A percentile compares a stretch with the other conserved stretches of the same genome.
These are phyloP conservation scores for Drosophila setifemur DNA, from an alignment of 1,140 invertebrate species.

Conservation along the genomic window DNA sequence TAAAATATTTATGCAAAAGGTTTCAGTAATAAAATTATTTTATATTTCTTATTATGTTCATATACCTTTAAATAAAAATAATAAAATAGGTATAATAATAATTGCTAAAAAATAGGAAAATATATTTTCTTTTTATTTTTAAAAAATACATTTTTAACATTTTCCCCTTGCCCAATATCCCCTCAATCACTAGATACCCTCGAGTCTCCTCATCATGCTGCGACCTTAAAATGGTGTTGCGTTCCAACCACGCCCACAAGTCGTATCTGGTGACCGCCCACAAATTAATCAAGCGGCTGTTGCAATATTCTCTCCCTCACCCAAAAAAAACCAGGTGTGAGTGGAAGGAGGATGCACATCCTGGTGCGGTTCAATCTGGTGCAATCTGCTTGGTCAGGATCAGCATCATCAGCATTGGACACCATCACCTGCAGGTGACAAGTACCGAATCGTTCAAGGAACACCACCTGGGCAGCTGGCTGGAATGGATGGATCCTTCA, in stretches of 20 bases:
- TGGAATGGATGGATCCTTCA: constrained; percentile 5
- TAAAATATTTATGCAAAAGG: no score
- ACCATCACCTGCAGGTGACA: constrained; percentile 49
- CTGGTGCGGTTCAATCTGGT: constrained; percentile 7
- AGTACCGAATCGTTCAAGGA: constrained; percentile 2
- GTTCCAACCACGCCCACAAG: constrained; percentile 62
- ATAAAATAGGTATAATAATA: no score
- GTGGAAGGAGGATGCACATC: not conserved
- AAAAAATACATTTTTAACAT: no score
- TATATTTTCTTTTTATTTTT: no score
- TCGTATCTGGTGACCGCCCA: constrained; percentile 59
- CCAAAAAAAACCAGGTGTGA: not conserved
- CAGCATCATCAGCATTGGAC: constrained; percentile 30
- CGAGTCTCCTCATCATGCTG: not conserved
- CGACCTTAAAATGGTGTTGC: constrained; percentile 65
- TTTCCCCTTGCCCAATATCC: not conserved
- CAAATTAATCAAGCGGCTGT: constrained; percentile 78
- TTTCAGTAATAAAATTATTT: no score
- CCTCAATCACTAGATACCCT: not conserved
- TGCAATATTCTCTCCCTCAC: constrained; percentile 54
- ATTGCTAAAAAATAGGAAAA: no score
- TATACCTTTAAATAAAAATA: no score
- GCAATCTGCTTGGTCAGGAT: constrained; percentile 47
- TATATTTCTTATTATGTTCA: no score
- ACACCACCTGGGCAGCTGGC: constrained; percentile 8